Evolutionary conservation across 2,888 invertebrate genomes (phyloP).

Genomic region (Eupithecia subumbrata): DNA sequence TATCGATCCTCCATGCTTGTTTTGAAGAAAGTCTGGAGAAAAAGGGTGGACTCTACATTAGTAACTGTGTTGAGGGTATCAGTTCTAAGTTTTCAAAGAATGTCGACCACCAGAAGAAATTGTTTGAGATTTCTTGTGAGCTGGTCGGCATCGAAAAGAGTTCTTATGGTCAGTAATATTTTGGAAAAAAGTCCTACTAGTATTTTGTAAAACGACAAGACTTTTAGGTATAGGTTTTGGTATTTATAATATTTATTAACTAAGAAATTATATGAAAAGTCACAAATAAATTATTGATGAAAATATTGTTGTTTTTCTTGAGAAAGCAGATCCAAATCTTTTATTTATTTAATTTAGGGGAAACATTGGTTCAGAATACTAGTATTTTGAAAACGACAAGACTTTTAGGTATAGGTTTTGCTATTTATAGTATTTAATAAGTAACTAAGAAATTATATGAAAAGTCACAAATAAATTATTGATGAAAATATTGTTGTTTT

Average conservation of each 20-base stretch:
- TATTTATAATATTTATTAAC: background rate
- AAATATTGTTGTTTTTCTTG: background rate
- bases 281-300: constrained; percentile 23
- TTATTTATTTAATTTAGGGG: too few relatives aligned
- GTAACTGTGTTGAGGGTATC: constrained; percentile 87
- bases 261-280: background rate
- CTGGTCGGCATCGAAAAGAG: constrained; percentile 73
- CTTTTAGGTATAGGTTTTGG: constrained; percentile 12
- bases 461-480: constrained; percentile 23
- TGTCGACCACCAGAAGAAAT: constrained; percentile 84
- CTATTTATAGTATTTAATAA: background rate
- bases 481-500: constrained; percentile 1
- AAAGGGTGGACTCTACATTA: constrained; percentile 91
- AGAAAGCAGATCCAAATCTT: background rate
- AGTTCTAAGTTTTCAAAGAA: constrained; percentile 83
- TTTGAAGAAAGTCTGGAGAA: constrained; percentile 89
- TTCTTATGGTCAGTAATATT: constrained; percentile 58
- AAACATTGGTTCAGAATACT: too few relatives aligned
- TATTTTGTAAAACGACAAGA: constrained; percentile 11
- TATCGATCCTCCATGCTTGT: constrained; percentile 90
- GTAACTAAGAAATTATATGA: background rate
- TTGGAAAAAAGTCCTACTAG: background rate
- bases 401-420: too few relatives aligned
- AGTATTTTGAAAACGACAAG: too few relatives aligned
- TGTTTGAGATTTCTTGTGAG: constrained; percentile 88